Evolutionary conservation across 2,888 invertebrate species (phyloP), one percentile per base, ranked within the genome.

Genomic region (Hydraecia micacea): DNA sequence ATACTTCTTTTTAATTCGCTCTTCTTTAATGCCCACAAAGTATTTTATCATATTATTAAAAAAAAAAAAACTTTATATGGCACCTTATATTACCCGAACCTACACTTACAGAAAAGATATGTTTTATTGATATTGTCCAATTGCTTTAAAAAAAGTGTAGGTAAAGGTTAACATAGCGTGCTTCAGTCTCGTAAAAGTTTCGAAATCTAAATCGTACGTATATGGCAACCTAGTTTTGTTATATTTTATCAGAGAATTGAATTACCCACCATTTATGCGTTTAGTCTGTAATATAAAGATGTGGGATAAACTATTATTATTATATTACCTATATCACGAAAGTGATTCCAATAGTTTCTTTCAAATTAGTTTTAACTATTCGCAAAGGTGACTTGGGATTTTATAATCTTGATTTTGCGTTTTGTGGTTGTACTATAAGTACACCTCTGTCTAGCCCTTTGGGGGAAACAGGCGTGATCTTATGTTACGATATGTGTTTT

Each of bases 141-240:
- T 0, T n/a, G 15, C 13, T 55, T 32, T 42, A 32, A 42, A 32
- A 42, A 76, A 65, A 52, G 18, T 71, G n/a, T 60, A 32, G 28
- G 13, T 46, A 58, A 73, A 85, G 73, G 67, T 73, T 75, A 75
- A 15, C 62, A 73, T 73, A 70, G 86, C 81, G 73, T 83, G 83
- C 13, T 32, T 74, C 42, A 32, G 49, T 28, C 62, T 71, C 62
- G 42, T 83, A 76, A 75, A 74, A 58, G 32, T 36, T 70, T 62
- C 39, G 8, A 71, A 74, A 74, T 73, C 66, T 62, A 39, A 58
- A 83, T 60, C 52, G 39, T 8, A 32, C 60, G 49, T 65, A 32
- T 60, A 42, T 63, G 36, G 25, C n/a, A 72, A 55, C 67, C 55
- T 63, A 46, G 62, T 68, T 83, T 42, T 28, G 15, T 46, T 36